A percentile compares a stretch with the other conserved stretches of the same genome.
phyloP scores from a whole-genome alignment of 1,140 invertebrate genomes.

The Lucilia cuprina region DNA sequence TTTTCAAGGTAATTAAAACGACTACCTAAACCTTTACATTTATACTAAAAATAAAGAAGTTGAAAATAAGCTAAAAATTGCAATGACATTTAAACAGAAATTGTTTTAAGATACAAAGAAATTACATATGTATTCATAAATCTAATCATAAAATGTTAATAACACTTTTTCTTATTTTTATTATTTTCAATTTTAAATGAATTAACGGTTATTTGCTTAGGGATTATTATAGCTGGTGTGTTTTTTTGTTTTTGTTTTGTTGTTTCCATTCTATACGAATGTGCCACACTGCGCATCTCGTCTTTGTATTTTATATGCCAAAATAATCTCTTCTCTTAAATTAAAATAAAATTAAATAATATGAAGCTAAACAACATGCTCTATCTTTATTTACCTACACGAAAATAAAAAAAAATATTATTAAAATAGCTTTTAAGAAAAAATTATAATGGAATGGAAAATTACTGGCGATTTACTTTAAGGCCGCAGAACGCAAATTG shows the following conservation, averaged over 20 bases:
- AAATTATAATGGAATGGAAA: background rate
- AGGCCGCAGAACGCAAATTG: background rate
- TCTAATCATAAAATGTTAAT: background rate
- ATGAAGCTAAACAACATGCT: background rate
- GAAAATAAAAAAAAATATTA: background rate
- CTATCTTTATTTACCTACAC: background rate
- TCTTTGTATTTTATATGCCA: constrained; percentile 27
- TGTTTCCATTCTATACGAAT: background rate
- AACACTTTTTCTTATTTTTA: background rate
- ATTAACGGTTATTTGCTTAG: background rate
- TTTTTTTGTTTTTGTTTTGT: background rate
- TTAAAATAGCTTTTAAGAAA: background rate
- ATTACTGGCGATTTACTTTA: background rate
- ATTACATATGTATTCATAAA: background rate
- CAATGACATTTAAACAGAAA: background rate
- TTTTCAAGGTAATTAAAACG: background rate
- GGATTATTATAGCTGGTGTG: background rate
- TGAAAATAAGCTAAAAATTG: background rate
- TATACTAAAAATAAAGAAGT: background rate
- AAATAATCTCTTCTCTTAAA: constrained; percentile 3
- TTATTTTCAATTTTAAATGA: constrained; percentile 1
- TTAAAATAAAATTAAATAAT: background rate
- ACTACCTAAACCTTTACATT: background rate
- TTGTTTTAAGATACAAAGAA: background rate
- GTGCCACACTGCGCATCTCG: constrained; percentile 29